Base-by-base conservation (phyloP, 2,797 vertebrate genomes). In the Onychomys arenicola region DNA sequence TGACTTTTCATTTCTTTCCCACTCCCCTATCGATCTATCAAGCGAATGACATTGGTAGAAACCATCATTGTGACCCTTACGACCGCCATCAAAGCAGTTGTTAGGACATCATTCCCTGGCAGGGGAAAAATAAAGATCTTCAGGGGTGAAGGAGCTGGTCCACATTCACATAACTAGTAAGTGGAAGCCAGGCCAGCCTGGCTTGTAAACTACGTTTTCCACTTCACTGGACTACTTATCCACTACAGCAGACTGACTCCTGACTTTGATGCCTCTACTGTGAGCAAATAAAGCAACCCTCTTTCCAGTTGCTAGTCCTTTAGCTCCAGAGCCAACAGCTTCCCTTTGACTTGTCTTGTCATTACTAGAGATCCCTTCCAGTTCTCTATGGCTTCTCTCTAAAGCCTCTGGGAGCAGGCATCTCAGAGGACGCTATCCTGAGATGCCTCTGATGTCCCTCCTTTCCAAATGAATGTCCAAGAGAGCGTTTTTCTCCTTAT, bases 221-320 rank as follows among this genome's bases (percentile, higher is more conserved):
- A 11, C 46, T 32, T 34, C 32, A 2, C 3, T 0, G 0, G 32
- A 46, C 21, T 32, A 6, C 5, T 32, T 61, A 52, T 27, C 32
- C 10, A 6, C 52, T 27, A 7, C 11, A 43, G 55, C 49, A 25
- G 27, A 71, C 21, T 21, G 23, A 19, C 32, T 55, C 55, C 29
- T 10, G 2, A 25, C n/a, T 65, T 29, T 43, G 23, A 67, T 0
- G 4, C 2, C 4, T 9, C 87, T 21, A 6, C 7, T 94, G 23
- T 69, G 1, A 59, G 32, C 57, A 71, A 84, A 65, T 27, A 34
- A 40, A 76, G 32, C 21, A 34, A 67, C 7, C 27, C 32, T 55
- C 19, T 23, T 16, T 43, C 34, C 16, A 40, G 4, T 46, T 32
- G 32, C n/a, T 88, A 65, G 32, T 12, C 27, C 16, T 49, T n/a